Base-by-base conservation (phyloP, 1,140 invertebrate species). In the Cotesia glomerata region DNA sequence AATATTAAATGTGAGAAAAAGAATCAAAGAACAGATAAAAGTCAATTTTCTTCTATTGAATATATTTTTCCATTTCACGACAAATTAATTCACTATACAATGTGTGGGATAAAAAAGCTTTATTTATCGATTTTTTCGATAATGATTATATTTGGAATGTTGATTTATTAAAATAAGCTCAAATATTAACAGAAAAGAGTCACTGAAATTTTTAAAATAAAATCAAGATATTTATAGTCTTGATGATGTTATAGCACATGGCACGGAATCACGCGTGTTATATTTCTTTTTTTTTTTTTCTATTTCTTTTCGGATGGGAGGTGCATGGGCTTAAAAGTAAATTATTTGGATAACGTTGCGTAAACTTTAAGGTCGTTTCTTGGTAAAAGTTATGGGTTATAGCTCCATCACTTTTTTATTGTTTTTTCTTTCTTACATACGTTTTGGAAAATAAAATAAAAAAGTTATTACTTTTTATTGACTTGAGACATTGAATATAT, bases 271-370 rank as follows among this genome's bases (percentile, higher is more conserved):
- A 78, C 75, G 65, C 58, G 71, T 75, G 73, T 78, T 75, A 73
- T 75, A 62, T 75, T 61, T 61, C 71, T 67, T 45, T 45, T 45
- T n/a, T n/a, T n/a, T n/a, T n/a, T n/a, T n/a, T n/a, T n/a, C n/a
- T 75, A 62, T 75, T 61, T 61, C 71, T 67, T 45, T 45, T 45
- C 11, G 7, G 7, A 9, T 64, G 73, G 73, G 70, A 59, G 74
- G 76, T 63, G 75, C 58, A 52, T 72, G 73, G 51, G 35, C 34
- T 62, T 4, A 73, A 63, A 68, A 63, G 72, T 80, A 79, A 80
- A 80, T 80, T 80, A 80, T 80, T 80, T 80, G 79, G 73, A 80
- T 69, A 80, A 80, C 62, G 63, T 61, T 18, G 18, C 49, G 5
- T 52, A 66, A 52, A 66, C 45, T 64, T 26, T 14, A 65, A 65